Base-by-base conservation (phyloP, 2,797 vertebrate species). In the Hapalemur alaotrensis region DNA sequence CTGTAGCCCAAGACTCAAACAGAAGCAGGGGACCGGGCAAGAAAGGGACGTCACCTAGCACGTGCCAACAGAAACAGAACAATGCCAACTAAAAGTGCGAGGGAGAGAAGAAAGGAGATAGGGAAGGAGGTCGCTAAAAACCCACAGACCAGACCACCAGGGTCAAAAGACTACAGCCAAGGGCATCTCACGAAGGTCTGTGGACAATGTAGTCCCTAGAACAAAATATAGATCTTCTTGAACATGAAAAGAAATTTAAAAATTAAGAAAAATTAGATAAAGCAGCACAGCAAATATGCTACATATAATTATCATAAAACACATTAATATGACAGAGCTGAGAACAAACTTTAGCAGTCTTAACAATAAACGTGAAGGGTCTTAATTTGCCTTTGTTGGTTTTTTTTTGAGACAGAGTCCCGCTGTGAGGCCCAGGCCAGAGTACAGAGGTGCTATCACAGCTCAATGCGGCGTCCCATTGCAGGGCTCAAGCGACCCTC, bases 301-400 rank as follows among this genome's bases (percentile, higher is more conserved):
- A 11, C 23, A 4, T 0, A 12, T 7, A 76, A 4, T 8, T 5
- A 23, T 1, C 3, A 2, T 1, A n/a, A 41, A 38, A 9, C n/a
- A 52, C 12, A 46, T 8, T 1, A n/a, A 22, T 11, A 11, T 0
- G 0, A 59, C n/a, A 35, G 0, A 14, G 52, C 0, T 11, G 2
- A 23, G 86, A 41, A 25, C n/a, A 18, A 41, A 32, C 35, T 15
- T 23, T 65, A 65, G 15, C 73, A 50, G 48, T 57, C 20, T 2
- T 3, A 23, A 57, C 54, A 2, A 25, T 4, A 5, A 38, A 17
- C 4, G 17, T 4, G 20, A 54, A 30, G 25, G 48, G 9, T 13
- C 48, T 43, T 65, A 17, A 41, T 32, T 15, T 63, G 61, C 3
- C 63, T 18, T n/a, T 65, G 54, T 10, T 52, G 50, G 50, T 61